Evolutionary conservation across 2,888 invertebrate species (phyloP).

Genomic region (Petrolisthes cinctipes): DNA sequence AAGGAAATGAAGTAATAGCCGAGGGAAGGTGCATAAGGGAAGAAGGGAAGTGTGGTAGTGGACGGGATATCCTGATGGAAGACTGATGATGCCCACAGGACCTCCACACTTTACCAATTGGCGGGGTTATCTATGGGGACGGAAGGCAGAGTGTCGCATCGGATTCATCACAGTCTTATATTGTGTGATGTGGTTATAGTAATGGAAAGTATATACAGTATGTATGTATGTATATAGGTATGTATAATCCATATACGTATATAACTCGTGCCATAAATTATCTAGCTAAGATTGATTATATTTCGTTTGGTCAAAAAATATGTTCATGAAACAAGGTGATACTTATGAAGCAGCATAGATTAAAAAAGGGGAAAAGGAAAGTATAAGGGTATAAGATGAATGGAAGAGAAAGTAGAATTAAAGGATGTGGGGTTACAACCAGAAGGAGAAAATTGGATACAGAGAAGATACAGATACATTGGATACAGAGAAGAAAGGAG

Average conservation of each 20-base stretch:
- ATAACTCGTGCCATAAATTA: too few relatives aligned
- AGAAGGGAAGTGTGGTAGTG: not conserved
- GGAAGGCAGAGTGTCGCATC: too few relatives aligned
- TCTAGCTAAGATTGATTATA: too few relatives aligned
- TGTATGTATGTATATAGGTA: too few relatives aligned
- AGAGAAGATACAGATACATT: not conserved
- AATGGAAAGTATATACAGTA: too few relatives aligned
- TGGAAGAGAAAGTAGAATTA: not conserved
- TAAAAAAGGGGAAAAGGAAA: not conserved
- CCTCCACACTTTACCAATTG: not conserved
- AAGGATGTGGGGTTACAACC: not conserved
- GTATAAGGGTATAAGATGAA: not conserved
- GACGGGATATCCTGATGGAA: conserved; percentile 11
- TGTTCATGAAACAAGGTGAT: too few relatives aligned
- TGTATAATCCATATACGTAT: too few relatives aligned
- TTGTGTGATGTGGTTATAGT: too few relatives aligned
- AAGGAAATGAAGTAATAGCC: not conserved
- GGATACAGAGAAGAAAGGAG: not conserved
- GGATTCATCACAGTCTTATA: too few relatives aligned
- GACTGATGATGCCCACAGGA: not conserved
- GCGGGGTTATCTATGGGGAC: not conserved
- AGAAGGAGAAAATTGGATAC: not conserved
- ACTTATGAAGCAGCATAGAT: too few relatives aligned
- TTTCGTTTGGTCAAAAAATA: too few relatives aligned
- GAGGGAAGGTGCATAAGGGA: not conserved